phyloP scores from a whole-genome alignment of 2,888 invertebrate genomes.

The Drosophila stalkeri region DNA sequence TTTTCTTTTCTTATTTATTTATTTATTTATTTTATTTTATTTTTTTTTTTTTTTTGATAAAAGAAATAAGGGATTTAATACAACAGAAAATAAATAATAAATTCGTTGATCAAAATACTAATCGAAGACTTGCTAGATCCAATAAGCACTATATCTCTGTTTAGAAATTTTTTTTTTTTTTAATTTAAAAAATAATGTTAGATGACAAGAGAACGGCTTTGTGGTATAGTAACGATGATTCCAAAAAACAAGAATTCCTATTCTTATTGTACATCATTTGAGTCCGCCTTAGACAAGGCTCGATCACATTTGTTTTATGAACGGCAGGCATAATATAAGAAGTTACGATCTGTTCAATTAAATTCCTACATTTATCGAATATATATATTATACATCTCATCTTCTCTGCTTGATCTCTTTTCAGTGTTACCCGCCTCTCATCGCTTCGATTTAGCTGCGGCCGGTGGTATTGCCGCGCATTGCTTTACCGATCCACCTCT shows the following conservation, averaged over 20 bases:
- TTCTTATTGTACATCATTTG: too few relatives aligned
- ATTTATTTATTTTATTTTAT: too few relatives aligned
- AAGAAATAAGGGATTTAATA: not conserved
- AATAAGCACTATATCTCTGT: not conserved
- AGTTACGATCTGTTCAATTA: not conserved
- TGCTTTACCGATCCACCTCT: slow-evolving; percentile 89
- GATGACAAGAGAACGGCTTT: too few relatives aligned
- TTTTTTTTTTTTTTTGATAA: too few relatives aligned
- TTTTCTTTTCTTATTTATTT: too few relatives aligned
- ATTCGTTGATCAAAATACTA: not conserved
- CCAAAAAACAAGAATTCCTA: too few relatives aligned
- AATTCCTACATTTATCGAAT: not conserved
- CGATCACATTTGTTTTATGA: too few relatives aligned
- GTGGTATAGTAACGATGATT: too few relatives aligned
- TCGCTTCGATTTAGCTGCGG: slow-evolving; percentile 89
- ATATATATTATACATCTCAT: not conserved
- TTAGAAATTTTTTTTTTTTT: too few relatives aligned
- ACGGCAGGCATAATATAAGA: too few relatives aligned
- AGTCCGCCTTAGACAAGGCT: too few relatives aligned
- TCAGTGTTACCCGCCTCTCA: slow-evolving; percentile 86
- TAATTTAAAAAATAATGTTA: too few relatives aligned
- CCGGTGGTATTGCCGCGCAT: slow-evolving; percentile 87
- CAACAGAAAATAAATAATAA: not conserved
- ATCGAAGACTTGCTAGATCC: not conserved
- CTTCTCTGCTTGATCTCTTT: not conserved